phyloP scores from a whole-genome alignment of 2,797 vertebrate genomes.

The Pampus argenteus region DNA sequence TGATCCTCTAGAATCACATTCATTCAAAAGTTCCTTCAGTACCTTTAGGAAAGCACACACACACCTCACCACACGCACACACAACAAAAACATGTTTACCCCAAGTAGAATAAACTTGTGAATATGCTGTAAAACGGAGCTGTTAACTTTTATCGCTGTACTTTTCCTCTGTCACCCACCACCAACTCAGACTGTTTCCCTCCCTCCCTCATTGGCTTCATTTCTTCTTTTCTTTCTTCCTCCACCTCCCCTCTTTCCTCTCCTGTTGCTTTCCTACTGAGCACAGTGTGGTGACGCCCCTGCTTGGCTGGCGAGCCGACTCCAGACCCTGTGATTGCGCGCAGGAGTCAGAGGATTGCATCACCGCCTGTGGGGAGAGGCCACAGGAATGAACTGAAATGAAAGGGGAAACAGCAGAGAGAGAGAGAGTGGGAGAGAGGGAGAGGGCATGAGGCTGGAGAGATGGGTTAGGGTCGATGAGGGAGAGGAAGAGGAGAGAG shows the following conservation, averaged over 20 bases:
- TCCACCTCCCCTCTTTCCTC: slow-evolving; percentile 64
- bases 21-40: slow-evolving; percentile 12
- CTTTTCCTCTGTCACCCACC: slow-evolving; percentile 53
- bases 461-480: slow-evolving; percentile 9
- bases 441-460: too few species aligned
- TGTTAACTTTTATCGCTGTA: slow-evolving; percentile 61
- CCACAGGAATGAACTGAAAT: slow-evolving; percentile 74
- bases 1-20: slow-evolving; percentile 29
- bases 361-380: slow-evolving; percentile 83
- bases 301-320: slow-evolving; percentile 69
- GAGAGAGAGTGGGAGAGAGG: not conserved
- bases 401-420: not conserved
- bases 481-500: slow-evolving; percentile 42
- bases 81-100: slow-evolving; percentile 51
- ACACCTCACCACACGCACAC: slow-evolving; percentile 6
- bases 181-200: slow-evolving; percentile 53
- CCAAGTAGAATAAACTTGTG: slow-evolving; percentile 23
- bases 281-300: slow-evolving; percentile 74
- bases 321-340: slow-evolving; percentile 83
- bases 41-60: slow-evolving; percentile 9
- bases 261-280: slow-evolving; percentile 74
- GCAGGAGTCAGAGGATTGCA: slow-evolving; percentile 84
- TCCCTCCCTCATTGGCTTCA: slow-evolving; percentile 53
- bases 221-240: slow-evolving; percentile 50
- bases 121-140: slow-evolving; percentile 54